Percentiles rank a stretch among this genome's conserved stretches.
Evolutionary conservation across 2,797 vertebrate species (phyloP).

Genomic region (Pogonophryne albipinna): DNA sequence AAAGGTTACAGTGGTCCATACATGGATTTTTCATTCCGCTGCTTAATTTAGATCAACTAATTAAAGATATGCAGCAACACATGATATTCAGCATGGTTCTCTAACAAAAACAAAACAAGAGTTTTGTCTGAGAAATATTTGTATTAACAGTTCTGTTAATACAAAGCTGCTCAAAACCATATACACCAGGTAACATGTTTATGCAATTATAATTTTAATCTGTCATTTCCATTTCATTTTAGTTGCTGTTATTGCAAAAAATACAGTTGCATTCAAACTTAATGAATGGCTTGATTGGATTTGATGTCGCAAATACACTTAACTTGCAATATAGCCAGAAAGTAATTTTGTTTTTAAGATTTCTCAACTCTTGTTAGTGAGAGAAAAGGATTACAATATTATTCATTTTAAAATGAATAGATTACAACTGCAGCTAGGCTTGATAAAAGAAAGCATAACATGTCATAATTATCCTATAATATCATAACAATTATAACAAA

Average conservation of each 20-base stretch:
- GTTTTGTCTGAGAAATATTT: background rate
- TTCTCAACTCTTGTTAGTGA: background rate
- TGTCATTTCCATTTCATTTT: background rate
- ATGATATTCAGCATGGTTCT: constrained; percentile 25
- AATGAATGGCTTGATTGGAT: background rate
- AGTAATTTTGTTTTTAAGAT: background rate
- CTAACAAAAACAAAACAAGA: no score
- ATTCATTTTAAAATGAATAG: background rate
- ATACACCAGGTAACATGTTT: background rate
- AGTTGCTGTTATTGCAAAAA: background rate
- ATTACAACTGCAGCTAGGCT: background rate
- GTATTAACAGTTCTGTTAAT: background rate
- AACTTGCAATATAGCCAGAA: background rate
- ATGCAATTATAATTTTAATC: background rate
- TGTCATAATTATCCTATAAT: background rate
- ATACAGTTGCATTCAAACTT: background rate
- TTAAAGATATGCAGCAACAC: constrained; percentile 31
- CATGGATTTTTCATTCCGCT: constrained; percentile 55
- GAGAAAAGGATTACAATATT: background rate
- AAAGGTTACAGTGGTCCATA: constrained; percentile 49
- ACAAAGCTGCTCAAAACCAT: background rate
- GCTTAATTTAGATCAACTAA: constrained; percentile 71
- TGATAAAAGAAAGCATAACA: background rate
- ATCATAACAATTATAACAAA: background rate
- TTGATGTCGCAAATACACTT: background rate